A percentile compares a stretch with the other conserved stretches of the same genome.
phyloP scores from a whole-genome alignment of 2,888 invertebrate genomes.

The Rhorus exstirpatorius region DNA sequence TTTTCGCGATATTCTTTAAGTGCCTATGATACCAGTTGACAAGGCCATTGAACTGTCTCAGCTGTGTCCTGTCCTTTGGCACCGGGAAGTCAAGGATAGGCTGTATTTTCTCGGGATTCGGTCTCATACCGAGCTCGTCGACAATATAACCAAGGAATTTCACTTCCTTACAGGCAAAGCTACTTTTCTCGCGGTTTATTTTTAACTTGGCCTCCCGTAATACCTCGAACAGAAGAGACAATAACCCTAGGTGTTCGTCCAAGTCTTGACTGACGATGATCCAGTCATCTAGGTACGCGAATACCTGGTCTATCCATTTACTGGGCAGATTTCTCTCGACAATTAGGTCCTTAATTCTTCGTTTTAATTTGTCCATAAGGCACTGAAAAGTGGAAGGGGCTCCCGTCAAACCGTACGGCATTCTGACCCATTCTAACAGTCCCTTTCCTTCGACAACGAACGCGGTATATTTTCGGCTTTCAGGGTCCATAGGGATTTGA shows the following conservation, averaged over 20 bases:
- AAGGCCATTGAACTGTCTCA: constrained; percentile 59
- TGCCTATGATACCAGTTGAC: constrained; percentile 70
- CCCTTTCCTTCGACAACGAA: constrained; percentile 63
- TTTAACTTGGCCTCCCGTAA: constrained; percentile 50
- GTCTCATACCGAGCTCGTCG: constrained; percentile 61
- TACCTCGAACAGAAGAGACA: constrained; percentile 53
- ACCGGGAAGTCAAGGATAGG: constrained; percentile 57
- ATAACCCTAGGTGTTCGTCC: constrained; percentile 52
- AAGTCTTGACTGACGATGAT: constrained; percentile 50
- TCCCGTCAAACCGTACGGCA: constrained; percentile 66
- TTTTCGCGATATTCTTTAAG: constrained; percentile 40
- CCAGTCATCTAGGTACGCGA: constrained; percentile 58
- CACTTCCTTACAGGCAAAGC: constrained; percentile 58
- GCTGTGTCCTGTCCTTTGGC: constrained; percentile 45
- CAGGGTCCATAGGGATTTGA: constrained; percentile 61
- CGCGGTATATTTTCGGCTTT: constrained; percentile 51
- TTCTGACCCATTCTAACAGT: constrained; percentile 56
- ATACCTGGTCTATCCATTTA: constrained; percentile 52
- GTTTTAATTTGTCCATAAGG: constrained; percentile 57
- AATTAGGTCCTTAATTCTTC: constrained; percentile 37
- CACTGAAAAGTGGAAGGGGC: constrained; percentile 66
- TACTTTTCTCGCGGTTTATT: constrained; percentile 59
- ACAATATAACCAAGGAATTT: constrained; percentile 62
- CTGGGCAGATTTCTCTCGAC: neutral
- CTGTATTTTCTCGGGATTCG: constrained; percentile 66